Percentiles rank a stretch among this genome's conserved stretches.
Evolutionary conservation across 2,888 invertebrate genomes (phyloP).

Genomic region (Plagiodera versicolora): DNA sequence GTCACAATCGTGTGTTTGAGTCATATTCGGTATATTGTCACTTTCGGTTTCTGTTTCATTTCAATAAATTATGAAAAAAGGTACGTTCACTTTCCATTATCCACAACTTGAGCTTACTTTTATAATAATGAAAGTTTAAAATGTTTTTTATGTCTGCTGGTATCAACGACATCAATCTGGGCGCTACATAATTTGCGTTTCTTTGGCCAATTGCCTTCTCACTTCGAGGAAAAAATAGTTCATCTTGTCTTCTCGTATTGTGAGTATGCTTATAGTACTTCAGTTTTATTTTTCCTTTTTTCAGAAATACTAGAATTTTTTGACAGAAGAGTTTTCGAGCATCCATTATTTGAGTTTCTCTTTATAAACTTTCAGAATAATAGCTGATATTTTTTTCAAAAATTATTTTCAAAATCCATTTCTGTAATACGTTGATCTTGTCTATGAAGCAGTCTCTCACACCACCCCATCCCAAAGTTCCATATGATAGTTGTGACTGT

Average conservation of each 20-base stretch:
- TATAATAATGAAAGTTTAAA: constrained; percentile 1
- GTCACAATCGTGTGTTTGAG: background rate
- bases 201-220: background rate
- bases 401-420: too few species aligned
- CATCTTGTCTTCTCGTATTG: background rate
- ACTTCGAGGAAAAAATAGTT: constrained; percentile 4
- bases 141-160: background rate
- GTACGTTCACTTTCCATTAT: background rate
- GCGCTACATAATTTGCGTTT: background rate
- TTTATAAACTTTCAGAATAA: too few species aligned
- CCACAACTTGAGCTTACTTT: background rate
- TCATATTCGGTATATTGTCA: background rate
- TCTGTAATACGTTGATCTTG: too few species aligned
- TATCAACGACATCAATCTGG: background rate
- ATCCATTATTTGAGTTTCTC: too few species aligned
- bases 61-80: background rate
- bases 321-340: background rate
- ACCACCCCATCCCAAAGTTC: background rate
- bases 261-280: background rate
- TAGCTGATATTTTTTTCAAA: too few species aligned
- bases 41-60: constrained; percentile 1
- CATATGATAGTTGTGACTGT: background rate
- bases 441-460: background rate
- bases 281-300: background rate
- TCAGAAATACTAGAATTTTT: background rate